Percentiles rank a stretch among this genome's conserved stretches.
phyloP scores from a whole-genome alignment of 2,888 invertebrate genomes.

The Clivina fossor region DNA sequence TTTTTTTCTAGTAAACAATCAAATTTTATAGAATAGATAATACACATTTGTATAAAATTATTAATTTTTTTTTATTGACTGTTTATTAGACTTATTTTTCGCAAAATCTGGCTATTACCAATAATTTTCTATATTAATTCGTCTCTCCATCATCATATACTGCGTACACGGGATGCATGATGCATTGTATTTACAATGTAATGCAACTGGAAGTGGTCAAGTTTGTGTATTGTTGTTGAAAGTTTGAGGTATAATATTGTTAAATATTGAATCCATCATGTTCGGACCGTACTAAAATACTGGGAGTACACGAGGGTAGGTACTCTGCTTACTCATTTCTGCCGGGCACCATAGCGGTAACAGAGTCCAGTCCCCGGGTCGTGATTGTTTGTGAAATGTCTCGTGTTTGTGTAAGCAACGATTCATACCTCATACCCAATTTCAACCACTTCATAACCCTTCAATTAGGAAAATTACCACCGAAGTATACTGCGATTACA shows the following conservation, averaged over 20 bases:
- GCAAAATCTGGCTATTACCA: no score
- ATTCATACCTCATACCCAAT: conserved; percentile 11
- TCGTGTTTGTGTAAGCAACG: conserved; percentile 14
- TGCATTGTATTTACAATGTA: conserved; percentile 5
- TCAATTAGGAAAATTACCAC: conserved; percentile 30
- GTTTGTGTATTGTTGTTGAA: conserved; percentile 19
- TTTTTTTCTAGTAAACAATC: no score
- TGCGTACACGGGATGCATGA: background rate
- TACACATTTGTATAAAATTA: no score
- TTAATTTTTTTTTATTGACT: no score
- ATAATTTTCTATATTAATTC: no score
- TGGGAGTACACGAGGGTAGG: no score
- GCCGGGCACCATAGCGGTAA: no score
- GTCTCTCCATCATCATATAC: no score
- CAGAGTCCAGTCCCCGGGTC: conserved; percentile 4
- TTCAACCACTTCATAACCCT: conserved; percentile 19
- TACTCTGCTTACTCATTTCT: no score
- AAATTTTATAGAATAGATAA: no score
- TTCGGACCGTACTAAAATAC: no score
- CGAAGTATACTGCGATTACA: conserved; percentile 27
- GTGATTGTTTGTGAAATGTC: conserved; percentile 29
- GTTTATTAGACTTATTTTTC: no score
- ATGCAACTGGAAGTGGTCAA: conserved; percentile 19
- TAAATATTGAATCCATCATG: conserved; percentile 24
- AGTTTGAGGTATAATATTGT: conserved; percentile 11